phyloP scores from a whole-genome alignment of 2,797 vertebrate species.

The Trachops cirrhosus region DNA sequence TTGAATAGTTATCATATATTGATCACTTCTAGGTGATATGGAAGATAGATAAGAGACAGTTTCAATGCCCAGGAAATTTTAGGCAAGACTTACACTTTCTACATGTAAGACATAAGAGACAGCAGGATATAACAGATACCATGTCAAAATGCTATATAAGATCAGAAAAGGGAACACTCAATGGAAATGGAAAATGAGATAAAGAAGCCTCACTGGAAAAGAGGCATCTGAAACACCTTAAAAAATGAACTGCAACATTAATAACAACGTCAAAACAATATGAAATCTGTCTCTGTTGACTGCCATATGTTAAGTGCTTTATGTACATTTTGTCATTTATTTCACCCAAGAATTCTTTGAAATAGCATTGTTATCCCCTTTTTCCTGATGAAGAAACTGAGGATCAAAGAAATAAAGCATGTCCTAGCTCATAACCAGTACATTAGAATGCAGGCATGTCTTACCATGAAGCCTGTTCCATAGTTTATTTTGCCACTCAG shows the following conservation, averaged over 20 bases:
- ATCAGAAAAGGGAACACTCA: not conserved
- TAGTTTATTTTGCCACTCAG: not conserved
- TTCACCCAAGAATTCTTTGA: not conserved
- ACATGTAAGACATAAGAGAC: not conserved
- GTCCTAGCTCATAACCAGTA: not conserved
- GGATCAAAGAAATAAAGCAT: not conserved
- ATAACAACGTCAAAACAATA: not conserved
- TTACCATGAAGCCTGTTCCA: not conserved
- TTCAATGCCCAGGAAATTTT: not conserved
- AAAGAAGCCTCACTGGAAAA: not conserved
- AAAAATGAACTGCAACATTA: not conserved
- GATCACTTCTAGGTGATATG: not conserved
- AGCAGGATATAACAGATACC: not conserved
- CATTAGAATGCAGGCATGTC: not conserved
- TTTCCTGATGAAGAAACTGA: not conserved
- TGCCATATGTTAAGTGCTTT: not conserved
- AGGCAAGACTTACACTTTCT: not conserved
- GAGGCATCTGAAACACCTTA: not conserved
- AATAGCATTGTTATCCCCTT: not conserved
- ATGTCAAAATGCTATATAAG: not conserved
- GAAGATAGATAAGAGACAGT: not conserved
- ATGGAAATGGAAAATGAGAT: not conserved
- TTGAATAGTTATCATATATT: not conserved
- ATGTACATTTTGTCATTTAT: not conserved
- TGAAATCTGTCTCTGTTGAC: not conserved